These are phyloP conservation scores for Heliothis virescens DNA, from an alignment of 1,140 invertebrate species.

Conservation along the genomic window DNA sequence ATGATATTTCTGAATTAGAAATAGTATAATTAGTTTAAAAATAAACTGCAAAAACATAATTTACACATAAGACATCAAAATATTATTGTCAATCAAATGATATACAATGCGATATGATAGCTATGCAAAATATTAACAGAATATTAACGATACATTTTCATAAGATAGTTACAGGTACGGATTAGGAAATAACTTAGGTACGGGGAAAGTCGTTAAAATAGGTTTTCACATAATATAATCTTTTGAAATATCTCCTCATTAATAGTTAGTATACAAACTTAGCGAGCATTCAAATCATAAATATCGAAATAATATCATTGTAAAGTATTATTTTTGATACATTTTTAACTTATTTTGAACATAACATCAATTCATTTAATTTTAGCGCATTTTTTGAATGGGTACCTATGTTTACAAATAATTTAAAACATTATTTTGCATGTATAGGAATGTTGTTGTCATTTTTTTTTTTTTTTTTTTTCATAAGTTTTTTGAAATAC, in stretches of 20 bases:
- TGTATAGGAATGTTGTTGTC: not conserved
- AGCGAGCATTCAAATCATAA: constrained; percentile 10
- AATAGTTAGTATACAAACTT: constrained; percentile 16
- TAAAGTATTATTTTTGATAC: not conserved
- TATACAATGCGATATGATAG: constrained; percentile 50
- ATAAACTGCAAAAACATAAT: constrained; percentile 17
- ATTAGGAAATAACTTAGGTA: constrained; percentile 30
- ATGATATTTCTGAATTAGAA: not conserved
- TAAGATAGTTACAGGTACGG: constrained; percentile 41
- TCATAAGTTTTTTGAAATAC: no score
- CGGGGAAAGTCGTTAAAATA: not conserved
- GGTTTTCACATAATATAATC: not conserved
- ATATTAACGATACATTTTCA: constrained; percentile 36
- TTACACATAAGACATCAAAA: constrained; percentile 29
- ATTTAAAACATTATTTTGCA: not conserved
- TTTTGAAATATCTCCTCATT: not conserved
- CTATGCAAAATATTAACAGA: constrained; percentile 4
- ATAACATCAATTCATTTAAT: not conserved
- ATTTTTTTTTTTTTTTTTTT: not conserved
- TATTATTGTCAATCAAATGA: constrained; percentile 67
- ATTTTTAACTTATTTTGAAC: not conserved
- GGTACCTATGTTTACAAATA: constrained; percentile 11
- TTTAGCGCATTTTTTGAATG: not conserved
- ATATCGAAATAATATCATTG: not conserved
- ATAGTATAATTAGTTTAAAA: no score